phyloP scores from a whole-genome alignment of 2,888 invertebrate species.

The Drosophila crucigera region DNA sequence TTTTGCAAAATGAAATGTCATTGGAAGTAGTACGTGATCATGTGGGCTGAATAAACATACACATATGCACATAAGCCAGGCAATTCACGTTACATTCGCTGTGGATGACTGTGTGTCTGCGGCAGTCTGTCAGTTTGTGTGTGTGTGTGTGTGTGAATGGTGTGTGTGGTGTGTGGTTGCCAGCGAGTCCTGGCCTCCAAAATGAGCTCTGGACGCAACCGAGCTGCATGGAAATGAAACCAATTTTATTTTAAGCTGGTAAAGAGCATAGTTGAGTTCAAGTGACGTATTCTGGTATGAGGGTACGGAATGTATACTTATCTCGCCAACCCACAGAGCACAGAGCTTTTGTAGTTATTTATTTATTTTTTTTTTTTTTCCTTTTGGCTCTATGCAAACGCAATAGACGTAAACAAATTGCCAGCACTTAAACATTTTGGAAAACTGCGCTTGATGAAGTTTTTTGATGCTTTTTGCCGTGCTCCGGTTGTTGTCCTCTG shows the following conservation, averaged over 20 bases:
- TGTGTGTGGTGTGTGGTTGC: conserved; percentile 16
- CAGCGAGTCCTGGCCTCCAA: conserved; percentile 30
- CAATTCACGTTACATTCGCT: conserved; percentile 26
- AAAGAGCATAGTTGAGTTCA: conserved; percentile 76
- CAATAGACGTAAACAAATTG: conserved; percentile 73
- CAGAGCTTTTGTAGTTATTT: conserved; percentile 20
- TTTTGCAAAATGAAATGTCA: conserved; percentile 71
- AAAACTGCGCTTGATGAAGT: conserved; percentile 73
- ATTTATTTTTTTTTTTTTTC: conserved; percentile 7
- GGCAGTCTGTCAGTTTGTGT: not conserved
- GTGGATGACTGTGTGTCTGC: conserved; percentile 3
- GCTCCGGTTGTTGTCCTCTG: conserved; percentile 14
- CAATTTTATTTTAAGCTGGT: conserved; percentile 71
- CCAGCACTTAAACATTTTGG: conserved; percentile 76
- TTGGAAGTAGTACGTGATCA: conserved; percentile 68
- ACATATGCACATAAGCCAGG: conserved; percentile 13
- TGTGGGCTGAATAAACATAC: conserved; percentile 6
- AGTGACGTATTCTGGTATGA: conserved; percentile 48
- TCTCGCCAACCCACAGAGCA: conserved; percentile 43
- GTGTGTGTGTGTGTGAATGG: conserved; percentile 1
- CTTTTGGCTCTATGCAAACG: conserved; percentile 37
- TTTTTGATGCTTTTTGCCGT: conserved; percentile 38
- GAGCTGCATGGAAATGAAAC: conserved; percentile 65
- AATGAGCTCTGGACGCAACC: conserved; percentile 47
- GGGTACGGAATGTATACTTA: conserved; percentile 61